phyloP scores from a whole-genome alignment of 2,113 vertebrate genomes.

The Hypomesus transpacificus region DNA sequence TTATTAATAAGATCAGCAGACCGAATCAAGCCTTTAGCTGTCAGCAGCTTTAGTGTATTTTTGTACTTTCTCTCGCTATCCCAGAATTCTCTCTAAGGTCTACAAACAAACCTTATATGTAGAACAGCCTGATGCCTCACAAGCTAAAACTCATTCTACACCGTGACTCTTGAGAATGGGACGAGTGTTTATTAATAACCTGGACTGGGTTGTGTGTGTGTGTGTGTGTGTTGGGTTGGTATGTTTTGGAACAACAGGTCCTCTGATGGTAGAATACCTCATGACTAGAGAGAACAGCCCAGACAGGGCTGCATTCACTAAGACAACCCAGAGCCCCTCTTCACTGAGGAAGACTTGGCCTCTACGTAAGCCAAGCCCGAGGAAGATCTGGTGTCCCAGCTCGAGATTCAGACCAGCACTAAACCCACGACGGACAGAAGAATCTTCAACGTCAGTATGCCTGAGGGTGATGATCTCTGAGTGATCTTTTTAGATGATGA shows the following conservation, averaged over 20 bases:
- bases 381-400: too few species aligned
- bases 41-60: background rate
- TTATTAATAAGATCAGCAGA: slow-evolving; percentile 46
- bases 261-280: slow-evolving; percentile 35
- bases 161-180: background rate
- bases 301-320: slow-evolving; percentile 41
- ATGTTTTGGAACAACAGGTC: slow-evolving; percentile 38
- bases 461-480: too few species aligned
- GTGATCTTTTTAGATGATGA: too few species aligned
- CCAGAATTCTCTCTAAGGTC: slow-evolving; percentile 12
- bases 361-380: too few species aligned
- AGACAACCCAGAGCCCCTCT: slow-evolving; percentile 7
- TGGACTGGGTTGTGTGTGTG: background rate
- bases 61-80: background rate
- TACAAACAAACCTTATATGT: slow-evolving; percentile 6
- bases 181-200: slow-evolving; percentile 18
- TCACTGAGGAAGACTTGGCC: background rate
- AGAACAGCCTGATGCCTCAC: slow-evolving; percentile 27
- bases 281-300: slow-evolving; percentile 27
- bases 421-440: background rate
- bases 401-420: too few species aligned
- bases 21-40: slow-evolving; percentile 16
- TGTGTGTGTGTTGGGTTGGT: slow-evolving; percentile 4
- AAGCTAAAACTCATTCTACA: slow-evolving; percentile 18
- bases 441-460: background rate